Percentiles rank a stretch among this genome's conserved stretches.
These are phyloP conservation scores for Galleria mellonella DNA, from an alignment of 1,140 invertebrate genomes.

Conservation along the genomic window DNA sequence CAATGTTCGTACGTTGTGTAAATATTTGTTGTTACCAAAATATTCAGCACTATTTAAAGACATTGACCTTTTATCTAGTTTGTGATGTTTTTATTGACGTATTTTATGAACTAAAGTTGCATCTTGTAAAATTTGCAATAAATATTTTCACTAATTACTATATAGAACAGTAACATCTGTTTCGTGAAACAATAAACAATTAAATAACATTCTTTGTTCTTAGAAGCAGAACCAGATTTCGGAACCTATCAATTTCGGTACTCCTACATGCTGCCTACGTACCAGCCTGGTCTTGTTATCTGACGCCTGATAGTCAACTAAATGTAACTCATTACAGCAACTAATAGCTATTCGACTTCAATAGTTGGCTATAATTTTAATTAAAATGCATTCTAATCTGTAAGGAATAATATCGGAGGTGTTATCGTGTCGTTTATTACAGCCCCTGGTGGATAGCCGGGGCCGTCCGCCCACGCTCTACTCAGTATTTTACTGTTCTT, in stretches of 20 bases:
- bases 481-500: conserved; percentile 3
- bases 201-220: too few species aligned
- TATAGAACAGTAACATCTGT: too few species aligned
- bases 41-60: too few species aligned
- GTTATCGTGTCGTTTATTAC: conserved; percentile 24
- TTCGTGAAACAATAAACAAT: too few species aligned
- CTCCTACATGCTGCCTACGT: conserved; percentile 1
- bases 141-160: too few species aligned
- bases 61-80: too few species aligned
- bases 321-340: conserved; percentile 14
- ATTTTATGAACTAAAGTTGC: too few species aligned
- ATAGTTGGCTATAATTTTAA: conserved; percentile 11
- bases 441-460: conserved; percentile 25
- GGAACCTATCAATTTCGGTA: background rate
- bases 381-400: conserved; percentile 25
- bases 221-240: background rate
- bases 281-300: background rate
- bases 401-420: conserved; percentile 19
- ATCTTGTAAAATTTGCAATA: too few species aligned
- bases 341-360: conserved; percentile 15
- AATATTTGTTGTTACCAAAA: too few species aligned
- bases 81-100: too few species aligned
- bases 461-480: conserved; percentile 34
- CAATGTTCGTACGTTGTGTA: too few species aligned
- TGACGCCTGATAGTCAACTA: conserved; percentile 1